Base-by-base conservation (phyloP, 2,888 invertebrate species). In the Acleris emargana region DNA sequence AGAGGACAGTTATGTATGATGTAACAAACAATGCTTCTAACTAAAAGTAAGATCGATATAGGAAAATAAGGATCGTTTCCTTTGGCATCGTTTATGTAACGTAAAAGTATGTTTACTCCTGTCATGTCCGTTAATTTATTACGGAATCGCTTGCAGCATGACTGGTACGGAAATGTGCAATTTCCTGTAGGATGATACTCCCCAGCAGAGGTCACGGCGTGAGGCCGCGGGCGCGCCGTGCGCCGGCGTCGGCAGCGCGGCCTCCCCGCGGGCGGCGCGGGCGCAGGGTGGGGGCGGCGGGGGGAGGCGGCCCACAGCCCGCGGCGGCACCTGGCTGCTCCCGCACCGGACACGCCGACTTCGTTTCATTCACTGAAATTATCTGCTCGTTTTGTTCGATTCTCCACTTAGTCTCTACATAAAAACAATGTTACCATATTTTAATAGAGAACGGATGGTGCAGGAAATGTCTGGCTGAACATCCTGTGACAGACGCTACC, bases 201-300 rank as follows among this genome's bases (percentile, higher is more conserved):
- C 22, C 50, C 47, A 47, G 61, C 61, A 55, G 47, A 62, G 58
- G 58, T 57, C 58, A 38, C 32, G 28, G 55, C 63, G 63, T 57
- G 63, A 42, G 22, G 57, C 62, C 49, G 22, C 62, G 55, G 54
- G 61, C 61, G 17, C 32, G 61, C 20, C 61, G 61, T 54, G 51
- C 58, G 55, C 54, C 32, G 43, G 28, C 58, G 28, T 32, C 38
- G 54, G 25, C 25, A 25, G 5, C 25, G 25, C 50, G 20, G 45
- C 51, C 52, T 49, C 54, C 57, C 58, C 64, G 59, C 51, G 60
- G 53, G 55, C 20, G 43, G 4, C 7, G 18, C n/a, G 32, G 16
- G 17, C 11, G 54, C 50, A n/a, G 43, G 43, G 43, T 1, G n/a
- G 13, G 43, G 50, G 22, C 9, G 50, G 22, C 9, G 5, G 50